Evolutionary conservation across 2,888 invertebrate genomes (phyloP), one percentile per base, ranked within the genome.

Genomic region (Hylaea fasciaria): DNA sequence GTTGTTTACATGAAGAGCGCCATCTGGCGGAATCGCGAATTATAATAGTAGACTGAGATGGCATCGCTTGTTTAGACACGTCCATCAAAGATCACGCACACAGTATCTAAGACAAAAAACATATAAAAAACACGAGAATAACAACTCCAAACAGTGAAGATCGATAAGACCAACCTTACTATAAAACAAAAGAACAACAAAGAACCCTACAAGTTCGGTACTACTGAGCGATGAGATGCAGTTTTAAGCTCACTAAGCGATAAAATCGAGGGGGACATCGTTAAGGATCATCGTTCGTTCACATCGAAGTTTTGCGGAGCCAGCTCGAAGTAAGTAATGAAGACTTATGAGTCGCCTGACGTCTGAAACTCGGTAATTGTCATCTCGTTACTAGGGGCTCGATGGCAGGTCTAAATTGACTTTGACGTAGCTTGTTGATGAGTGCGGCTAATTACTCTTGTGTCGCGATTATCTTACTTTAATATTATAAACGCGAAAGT

Each of bases 291-390:
- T 61, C 64, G 68, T 65, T 62, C 54, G 62, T 64, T 60, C 57
- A 47, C 78, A 74, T 78, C 78, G 78, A 90, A 90, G 79, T 88
- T 91, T 82, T 64, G 77, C 76, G 69, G 63, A 75, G 76, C 69
- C 71, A 75, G 79, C 72, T 82, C 76, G 63, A 73, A 66, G 79
- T 92, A 73, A 66, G 79, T 92, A 92, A 91, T 91, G 91, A 91
- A 91, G 92, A 92, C 83, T 91, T 91, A 92, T 91, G 92, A 81
- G 85, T 86, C 84, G 77, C 73, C 76, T 77, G 84, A 71, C 69
- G 66, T 57, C 64, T 65, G 65, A 66, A 72, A 74, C 78, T 79
- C 74, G 66, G 73, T 80, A 86, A 86, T 85, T 87, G 86, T 85
- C 84, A 81, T 83, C 78, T 81, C 69, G 77, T 80, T 81, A 85